Percentiles rank a stretch among this genome's conserved stretches.
phyloP scores from a whole-genome alignment of 2,888 invertebrate genomes.

The Rhaphigaster nebulosa region DNA sequence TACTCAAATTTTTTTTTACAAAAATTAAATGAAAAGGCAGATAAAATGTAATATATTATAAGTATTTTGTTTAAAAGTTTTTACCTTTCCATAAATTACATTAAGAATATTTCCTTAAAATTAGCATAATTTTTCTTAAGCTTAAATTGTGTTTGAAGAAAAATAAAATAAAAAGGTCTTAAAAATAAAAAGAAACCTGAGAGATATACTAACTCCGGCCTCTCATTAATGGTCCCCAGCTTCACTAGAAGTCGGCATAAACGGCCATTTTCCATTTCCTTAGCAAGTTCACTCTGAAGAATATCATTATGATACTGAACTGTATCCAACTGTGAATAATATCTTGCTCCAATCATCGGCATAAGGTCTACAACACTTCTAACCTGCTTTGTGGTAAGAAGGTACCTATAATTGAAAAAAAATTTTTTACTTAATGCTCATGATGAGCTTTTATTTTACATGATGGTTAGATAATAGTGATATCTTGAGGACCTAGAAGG shows the following conservation, averaged over 20 bases:
- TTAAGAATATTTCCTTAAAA: too few species aligned
- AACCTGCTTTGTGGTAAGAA: slow-evolving; percentile 77
- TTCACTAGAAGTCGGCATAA: slow-evolving; percentile 92
- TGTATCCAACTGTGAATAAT: slow-evolving; percentile 95
- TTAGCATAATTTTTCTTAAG: too few species aligned
- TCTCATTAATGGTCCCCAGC: slow-evolving; percentile 93
- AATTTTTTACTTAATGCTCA: slow-evolving; percentile 1
- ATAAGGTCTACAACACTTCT: slow-evolving; percentile 95
- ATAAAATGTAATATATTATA: too few species aligned
- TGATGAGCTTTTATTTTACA: background rate
- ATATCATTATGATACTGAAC: slow-evolving; percentile 89
- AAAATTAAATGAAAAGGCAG: too few species aligned
- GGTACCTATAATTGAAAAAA: slow-evolving; percentile 74
- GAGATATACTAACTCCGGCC: slow-evolving; percentile 80
- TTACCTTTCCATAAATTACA: too few species aligned
- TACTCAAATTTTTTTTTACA: too few species aligned
- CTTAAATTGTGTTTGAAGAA: too few species aligned
- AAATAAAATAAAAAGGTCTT: too few species aligned
- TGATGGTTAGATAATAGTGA: background rate
- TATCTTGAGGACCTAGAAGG: too few species aligned
- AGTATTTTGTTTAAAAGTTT: too few species aligned
- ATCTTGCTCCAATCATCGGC: slow-evolving; percentile 99
- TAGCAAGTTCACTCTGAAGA: slow-evolving; percentile 90
- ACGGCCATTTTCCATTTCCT: slow-evolving; percentile 95
- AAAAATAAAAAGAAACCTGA: background rate